Conservation (phyloP, 2,113 vertebrate genomes). For the Pterocles burchelli region DNA sequence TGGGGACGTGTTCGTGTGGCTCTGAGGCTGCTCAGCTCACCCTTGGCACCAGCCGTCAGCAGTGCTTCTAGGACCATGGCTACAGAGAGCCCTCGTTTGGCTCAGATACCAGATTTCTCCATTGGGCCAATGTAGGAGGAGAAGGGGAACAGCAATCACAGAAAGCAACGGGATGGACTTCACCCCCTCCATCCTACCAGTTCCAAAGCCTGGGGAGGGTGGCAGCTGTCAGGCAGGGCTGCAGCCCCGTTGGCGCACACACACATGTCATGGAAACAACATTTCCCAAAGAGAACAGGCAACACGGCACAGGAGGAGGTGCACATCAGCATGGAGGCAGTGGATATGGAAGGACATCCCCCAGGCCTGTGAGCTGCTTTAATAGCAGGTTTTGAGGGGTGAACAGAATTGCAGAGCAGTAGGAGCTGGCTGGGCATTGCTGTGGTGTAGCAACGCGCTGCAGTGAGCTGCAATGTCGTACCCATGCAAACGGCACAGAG, state of each 20-base stretch:
- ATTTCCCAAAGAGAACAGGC: not conserved
- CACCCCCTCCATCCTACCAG: not conserved
- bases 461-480: not conserved
- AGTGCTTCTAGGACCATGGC: not conserved
- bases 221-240: not conserved
- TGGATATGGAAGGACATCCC: not conserved
- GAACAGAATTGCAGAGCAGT: not conserved
- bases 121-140: not conserved
- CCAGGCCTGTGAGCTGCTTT: not conserved
- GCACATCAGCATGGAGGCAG: not conserved
- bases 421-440: not conserved
- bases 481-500: not conserved
- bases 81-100: not conserved
- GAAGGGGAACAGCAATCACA: not conserved
- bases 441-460: not conserved
- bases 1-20: not conserved
- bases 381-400: not conserved
- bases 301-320: not conserved
- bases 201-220: not conserved
- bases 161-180: not conserved
- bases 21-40: not conserved
- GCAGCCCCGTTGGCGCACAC: rapidly evolving
- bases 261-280: too few species aligned
- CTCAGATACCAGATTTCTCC: not conserved
- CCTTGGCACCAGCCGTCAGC: not conserved